Evolutionary conservation across 92 coral and sea anemone genomes (phyloP), one percentile per base, ranked within the genome.

Genomic region (Umimayanthus kanabou): DNA sequence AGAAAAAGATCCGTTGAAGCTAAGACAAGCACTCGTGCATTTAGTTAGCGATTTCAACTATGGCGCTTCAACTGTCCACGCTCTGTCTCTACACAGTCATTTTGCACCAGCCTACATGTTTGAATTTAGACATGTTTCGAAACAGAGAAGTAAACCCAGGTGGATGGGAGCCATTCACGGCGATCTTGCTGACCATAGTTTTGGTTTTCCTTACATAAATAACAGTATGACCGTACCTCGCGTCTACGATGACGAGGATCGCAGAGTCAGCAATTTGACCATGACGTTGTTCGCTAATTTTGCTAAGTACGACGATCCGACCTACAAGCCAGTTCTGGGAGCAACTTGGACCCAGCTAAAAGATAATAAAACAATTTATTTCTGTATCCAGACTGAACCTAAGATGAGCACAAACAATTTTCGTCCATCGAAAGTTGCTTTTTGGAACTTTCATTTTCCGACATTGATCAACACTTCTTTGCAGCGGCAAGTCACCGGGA

Each of bases 401-500:
- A 80, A 88, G 85, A 87, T 92, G 87, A 79, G 69, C n/a, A 50
- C 37, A 20, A 39, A 80, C 49, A 39, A 75, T 42, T 94, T 92
- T 39, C 84, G 90, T 89, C 83, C 88, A 69, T 92, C 90, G 22
- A 77, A 89, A 23, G 73, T 94, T 73, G 93, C 97, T 0, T 94
- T 94, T 88, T 94, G 95, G 97, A 94, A 94, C 72, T 71, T 73
- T 73, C 91, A 90, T 53, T 87, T 85, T 47, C 95, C 97, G 72
- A 84, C 86, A 72, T 79, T 94, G 74, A 50, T 57, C 15, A 80
- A 89, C 39, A 82, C 69, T 75, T 75, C 79, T 22, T 39, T 75
- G 49, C 49, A 37, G 5, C 6, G 45, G 49, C 55, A 75, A 75
- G 79, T 22, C 53, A 75, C 9, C 79, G 40, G 79, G 8, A 28